A percentile compares a stretch with the other conserved stretches of the same genome.
phyloP scores from a whole-genome alignment of 1,140 invertebrate species.

The Drosophila orena region DNA sequence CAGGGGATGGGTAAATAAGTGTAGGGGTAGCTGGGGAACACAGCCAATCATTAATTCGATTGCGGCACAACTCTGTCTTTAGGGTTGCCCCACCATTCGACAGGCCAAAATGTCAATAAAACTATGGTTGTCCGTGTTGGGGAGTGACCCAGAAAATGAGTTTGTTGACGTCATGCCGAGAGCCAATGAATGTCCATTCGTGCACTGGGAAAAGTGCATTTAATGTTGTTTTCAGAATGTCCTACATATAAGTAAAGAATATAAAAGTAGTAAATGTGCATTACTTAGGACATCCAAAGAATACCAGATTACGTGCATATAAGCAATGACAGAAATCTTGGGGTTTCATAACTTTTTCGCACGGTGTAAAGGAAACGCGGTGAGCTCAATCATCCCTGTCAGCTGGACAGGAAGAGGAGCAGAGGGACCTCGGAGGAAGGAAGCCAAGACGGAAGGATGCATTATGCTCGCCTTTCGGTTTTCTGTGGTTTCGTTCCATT shows the following conservation, averaged over 20 bases:
- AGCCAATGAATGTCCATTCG: constrained; percentile 14
- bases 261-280: too few species aligned
- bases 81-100: constrained; percentile 34
- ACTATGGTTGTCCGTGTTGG: constrained; percentile 38
- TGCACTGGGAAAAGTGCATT: constrained; percentile 3
- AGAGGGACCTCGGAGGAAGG: constrained; percentile 1
- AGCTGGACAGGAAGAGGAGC: constrained; percentile 38
- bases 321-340: neutral
- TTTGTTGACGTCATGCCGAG: constrained; percentile 45
- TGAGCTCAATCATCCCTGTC: constrained; percentile 41
- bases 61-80: constrained; percentile 37
- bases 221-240: too few species aligned
- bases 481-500: constrained; percentile 44
- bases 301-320: neutral
- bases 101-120: constrained; percentile 50
- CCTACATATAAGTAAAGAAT: too few species aligned
- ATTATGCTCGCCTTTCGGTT: constrained; percentile 50
- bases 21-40: neutral
- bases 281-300: too few species aligned
- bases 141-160: constrained; percentile 45
- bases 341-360: neutral
- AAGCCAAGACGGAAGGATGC: constrained; percentile 48
- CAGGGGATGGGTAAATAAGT: neutral
- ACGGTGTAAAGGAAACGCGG: constrained; percentile 26
- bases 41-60: constrained; percentile 60